These are phyloP conservation scores for Gadopsis marmoratus DNA, from an alignment of 2,797 vertebrate genomes.

Conservation along the genomic window DNA sequence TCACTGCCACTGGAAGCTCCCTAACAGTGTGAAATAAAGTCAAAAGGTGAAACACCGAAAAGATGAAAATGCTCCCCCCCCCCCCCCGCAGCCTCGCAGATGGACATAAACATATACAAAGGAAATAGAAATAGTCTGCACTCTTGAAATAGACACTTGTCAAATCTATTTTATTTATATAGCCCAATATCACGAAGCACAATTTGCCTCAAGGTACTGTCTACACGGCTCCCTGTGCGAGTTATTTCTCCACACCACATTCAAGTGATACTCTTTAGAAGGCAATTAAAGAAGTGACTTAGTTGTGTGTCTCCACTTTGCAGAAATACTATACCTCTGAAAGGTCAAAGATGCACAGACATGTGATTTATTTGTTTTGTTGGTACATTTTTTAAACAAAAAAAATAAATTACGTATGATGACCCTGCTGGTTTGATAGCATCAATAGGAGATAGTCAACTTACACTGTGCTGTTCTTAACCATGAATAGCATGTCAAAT, in stretches of 20 bases:
- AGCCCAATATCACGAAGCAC: too few species aligned
- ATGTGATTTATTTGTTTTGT: constrained; percentile 6
- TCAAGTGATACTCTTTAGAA: neutral
- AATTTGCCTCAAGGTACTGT: neutral
- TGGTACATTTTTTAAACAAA: neutral
- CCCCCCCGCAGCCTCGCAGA: neutral
- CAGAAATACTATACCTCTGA: neutral
- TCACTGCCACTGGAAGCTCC: neutral
- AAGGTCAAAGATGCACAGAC: neutral
- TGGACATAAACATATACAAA: neutral
- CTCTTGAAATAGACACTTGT: too few species aligned
- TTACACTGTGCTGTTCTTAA: neutral
- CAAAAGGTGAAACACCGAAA: constrained; percentile 7
- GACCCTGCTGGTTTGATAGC: constrained; percentile 10
- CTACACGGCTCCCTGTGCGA: neutral
- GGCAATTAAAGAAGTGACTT: neutral
- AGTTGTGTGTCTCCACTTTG: neutral
- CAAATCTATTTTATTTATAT: too few species aligned
- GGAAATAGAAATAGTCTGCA: neutral
- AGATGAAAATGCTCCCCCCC: constrained; percentile 4
- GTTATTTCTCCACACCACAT: neutral
- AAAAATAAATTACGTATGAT: neutral
- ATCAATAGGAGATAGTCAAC: neutral
- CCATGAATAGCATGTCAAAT: neutral
- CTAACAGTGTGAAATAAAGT: constrained; percentile 12